Evolutionary conservation across 2,113 vertebrate genomes (phyloP), one percentile per base, ranked within the genome.

Genomic region (Leuciscus idus): DNA sequence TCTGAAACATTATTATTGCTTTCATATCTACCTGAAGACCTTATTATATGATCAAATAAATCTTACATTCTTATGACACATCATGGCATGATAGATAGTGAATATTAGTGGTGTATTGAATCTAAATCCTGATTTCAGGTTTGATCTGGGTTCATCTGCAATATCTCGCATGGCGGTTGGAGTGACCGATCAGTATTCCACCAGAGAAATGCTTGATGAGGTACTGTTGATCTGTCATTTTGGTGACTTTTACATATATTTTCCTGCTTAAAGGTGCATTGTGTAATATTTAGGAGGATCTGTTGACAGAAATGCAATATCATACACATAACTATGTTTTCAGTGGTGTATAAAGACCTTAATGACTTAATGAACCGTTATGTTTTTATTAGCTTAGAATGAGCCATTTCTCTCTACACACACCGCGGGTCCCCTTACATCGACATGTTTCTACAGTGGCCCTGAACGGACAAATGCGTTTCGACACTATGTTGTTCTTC

Each of bases 121-220:
- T 30, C 5, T 17, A 33, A 52, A 77, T 52, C 15, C 48, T 13
- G 50, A 86, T 75, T 88, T 46, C 90, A 98, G 97, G 89, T 99
- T 98, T 94, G 96, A 95, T 81, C 94, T 97, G 3, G 96, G 97
- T 55, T 97, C 96, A 0, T 0, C 0, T 86, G 84, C 95, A 0
- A 4, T 98, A 80, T 91, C 96, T 6, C 0, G 66, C 76, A 93
- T 97, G 92, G 95, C 97, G 52, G 93, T 66, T 0, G 94, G 94
- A 8, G 94, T 96, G 79, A 97, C 96, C 64, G 93, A 91, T 88
- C 93, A 93, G 52, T 98, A 97, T 89, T 98, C 96, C 0, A 97
- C 96, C 66, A 94, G 85, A 85, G 92, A 93, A 77, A 94, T 95
- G 91, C 94, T 97, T 5, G 85, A 95, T 61, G 95, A 97, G 96